Base-by-base conservation (phyloP, 2,888 invertebrate genomes). In the Dorcus parallelipipedus region DNA sequence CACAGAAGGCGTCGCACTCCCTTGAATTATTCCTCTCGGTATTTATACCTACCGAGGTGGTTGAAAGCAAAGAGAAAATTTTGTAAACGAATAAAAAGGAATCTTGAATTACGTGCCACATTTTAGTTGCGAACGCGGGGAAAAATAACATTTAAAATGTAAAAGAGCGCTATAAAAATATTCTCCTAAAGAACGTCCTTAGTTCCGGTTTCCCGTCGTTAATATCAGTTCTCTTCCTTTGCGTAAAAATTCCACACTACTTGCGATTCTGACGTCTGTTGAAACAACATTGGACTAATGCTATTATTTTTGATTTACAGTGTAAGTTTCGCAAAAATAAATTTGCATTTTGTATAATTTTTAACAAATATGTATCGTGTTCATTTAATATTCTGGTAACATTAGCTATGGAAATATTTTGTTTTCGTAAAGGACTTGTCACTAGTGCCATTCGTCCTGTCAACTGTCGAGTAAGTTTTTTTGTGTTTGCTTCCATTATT, bases 171-270 rank as follows among this genome's bases (percentile, higher is more conserved):
- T 70, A 71, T 71, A 75, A 75, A 76, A 77, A 75, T 75, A 74
- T 75, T 75, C 75, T 69, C 71, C 64, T 66, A 74, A 74, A 75
- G 75, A 74, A 73, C 69, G 72, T 72, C 71, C 69, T 67, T 66
- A 67, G 72, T 75, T 76, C 76, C 76, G 73, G 75, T 71, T 76
- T 76, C 76, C 76, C 72, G 76, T 69, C 73, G 71, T 76, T 75
- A 71, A 68, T 72, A 66, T 69, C 67, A 61, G 64, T 62, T 65
- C 67, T 63, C 70, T 73, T 73, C 74, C 71, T 68, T 65, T 67
- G 63, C 65, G 66, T 69, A 73, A 73, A 74, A 74, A 70, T 67
- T 65, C 64, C 66, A 68, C 68, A 64, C 66, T 70, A 70, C 70
- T 71, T 69, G 64, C 71, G 65, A 64, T 60, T 65, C 62, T 69